phyloP scores from a whole-genome alignment of 2,113 vertebrate genomes.

The Oxygymnocypris stewartii region DNA sequence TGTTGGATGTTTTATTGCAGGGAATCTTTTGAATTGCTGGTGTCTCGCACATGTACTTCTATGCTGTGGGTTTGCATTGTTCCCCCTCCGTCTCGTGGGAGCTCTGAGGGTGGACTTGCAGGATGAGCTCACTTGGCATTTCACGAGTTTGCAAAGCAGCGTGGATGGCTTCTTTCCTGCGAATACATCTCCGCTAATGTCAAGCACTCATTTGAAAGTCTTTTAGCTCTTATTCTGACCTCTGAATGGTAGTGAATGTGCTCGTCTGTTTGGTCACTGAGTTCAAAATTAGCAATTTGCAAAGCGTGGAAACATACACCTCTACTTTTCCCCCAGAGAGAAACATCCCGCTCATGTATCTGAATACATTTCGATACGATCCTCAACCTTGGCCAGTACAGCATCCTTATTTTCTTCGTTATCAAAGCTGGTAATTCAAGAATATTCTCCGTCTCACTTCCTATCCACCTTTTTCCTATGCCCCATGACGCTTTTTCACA shows the following conservation, averaged over 20 bases:
- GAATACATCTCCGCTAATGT: background rate
- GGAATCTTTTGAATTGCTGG: background rate
- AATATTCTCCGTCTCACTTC: background rate
- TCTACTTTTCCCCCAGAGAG: background rate
- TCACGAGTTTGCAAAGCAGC: conserved; percentile 9
- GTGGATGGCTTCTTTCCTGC: background rate
- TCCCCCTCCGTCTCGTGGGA: background rate
- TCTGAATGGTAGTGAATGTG: background rate
- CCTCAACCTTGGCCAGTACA: background rate
- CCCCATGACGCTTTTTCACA: too few relatives aligned
- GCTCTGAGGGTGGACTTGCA: background rate
- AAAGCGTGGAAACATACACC: background rate
- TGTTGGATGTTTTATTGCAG: background rate
- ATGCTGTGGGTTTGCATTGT: background rate
- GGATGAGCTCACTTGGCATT: conserved; percentile 18
- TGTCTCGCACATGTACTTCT: background rate
- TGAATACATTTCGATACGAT: background rate
- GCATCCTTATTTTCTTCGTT: background rate
- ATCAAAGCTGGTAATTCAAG: background rate
- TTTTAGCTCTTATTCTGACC: background rate
- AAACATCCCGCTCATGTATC: background rate
- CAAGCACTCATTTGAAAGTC: background rate
- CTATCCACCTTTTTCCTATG: background rate
- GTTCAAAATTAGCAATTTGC: background rate
- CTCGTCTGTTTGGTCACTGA: background rate